Percentiles rank a stretch among this genome's conserved stretches.
These are phyloP conservation scores for Trachelus tabidus DNA, from an alignment of 2,888 invertebrate genomes.

Conservation along the genomic window DNA sequence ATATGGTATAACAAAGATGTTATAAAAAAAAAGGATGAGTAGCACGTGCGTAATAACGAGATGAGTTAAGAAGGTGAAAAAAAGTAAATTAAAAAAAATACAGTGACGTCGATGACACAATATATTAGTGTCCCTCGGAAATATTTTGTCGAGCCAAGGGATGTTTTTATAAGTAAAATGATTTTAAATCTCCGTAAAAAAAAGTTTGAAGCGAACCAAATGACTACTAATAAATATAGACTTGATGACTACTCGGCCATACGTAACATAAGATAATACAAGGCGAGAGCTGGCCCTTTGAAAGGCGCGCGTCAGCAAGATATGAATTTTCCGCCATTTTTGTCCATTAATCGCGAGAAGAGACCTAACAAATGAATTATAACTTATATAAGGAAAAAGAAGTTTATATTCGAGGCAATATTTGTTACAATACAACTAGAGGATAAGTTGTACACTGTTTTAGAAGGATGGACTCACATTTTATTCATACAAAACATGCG, in stretches of 20 bases:
- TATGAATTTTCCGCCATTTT: conserved; percentile 41
- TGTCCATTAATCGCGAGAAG: conserved; percentile 43
- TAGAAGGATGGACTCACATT: conserved; percentile 15
- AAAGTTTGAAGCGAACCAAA: conserved; percentile 53
- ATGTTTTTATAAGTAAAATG: conserved; percentile 60
- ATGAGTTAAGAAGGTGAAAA: neutral
- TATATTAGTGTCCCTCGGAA: conserved; percentile 60
- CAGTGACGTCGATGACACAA: conserved; percentile 44
- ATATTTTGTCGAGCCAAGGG: conserved; percentile 63
- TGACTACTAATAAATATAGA: conserved; percentile 47
- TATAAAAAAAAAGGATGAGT: conserved; percentile 14
- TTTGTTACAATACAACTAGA: conserved; percentile 62
- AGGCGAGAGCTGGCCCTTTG: conserved; percentile 27
- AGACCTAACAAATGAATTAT: conserved; percentile 26
- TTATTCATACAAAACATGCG: neutral
- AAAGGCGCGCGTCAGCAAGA: conserved; percentile 32
- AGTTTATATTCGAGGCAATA: conserved; percentile 64
- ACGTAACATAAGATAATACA: conserved; percentile 48
- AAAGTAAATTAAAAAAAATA: conserved; percentile 36
- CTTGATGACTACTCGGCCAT: conserved; percentile 54
- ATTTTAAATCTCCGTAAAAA: conserved; percentile 55
- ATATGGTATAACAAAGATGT: conserved; percentile 30
- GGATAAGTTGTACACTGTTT: conserved; percentile 50
- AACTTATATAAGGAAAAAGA: conserved; percentile 42
- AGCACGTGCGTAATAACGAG: conserved; percentile 7